Base-by-base conservation (phyloP, 2,113 vertebrate genomes). In the Pimephales promelas region DNA sequence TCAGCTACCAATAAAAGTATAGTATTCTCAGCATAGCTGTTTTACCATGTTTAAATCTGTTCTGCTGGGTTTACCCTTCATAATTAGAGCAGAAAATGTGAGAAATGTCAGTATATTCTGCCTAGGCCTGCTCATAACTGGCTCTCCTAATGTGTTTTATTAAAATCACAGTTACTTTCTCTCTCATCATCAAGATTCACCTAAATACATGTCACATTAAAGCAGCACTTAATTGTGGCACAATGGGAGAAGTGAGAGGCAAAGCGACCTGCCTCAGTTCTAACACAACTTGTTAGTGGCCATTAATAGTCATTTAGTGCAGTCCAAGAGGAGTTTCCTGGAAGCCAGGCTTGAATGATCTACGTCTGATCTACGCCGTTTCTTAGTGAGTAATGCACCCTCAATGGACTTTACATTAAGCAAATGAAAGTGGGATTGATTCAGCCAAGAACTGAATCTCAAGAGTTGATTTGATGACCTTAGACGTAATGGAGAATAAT, bases 361-460 rank as follows among this genome's bases (percentile, higher is more conserved):
- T 80, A 85, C 82, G 68, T 66, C 40, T 80, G 59, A 83, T n/a
- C n/a, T n/a, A n/a, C n/a, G n/a, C n/a, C n/a, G n/a, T n/a, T 76
- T 83, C 81, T 64, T 71, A 31, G 81, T 89, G 89, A 90, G 85
- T 90, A 90, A 89, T 88, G 83, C 84, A 75, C 80, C 82, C 74
- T 88, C 86, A 84, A 88, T 89, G 87, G 87, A 88, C 87, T 84
- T 28, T 88, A 45, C 89, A 91, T 91, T 90, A 90, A 89, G 87
- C 87, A 88, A 91, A 90, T 90, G 79, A 90, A 90, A 90, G 82
- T 84, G 83, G 85, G 84, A 90, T 90, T 89, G 88, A 90, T 90
- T 88, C 83, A 47, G 79, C 36, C 54, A 82, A 75, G 47, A 77
- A 77, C 52, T 57, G 47, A 86, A 89, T 86, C 86, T 80, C 88